Conservation (phyloP, 1,140 invertebrate genomes). For the Ceratina australensis region DNA sequence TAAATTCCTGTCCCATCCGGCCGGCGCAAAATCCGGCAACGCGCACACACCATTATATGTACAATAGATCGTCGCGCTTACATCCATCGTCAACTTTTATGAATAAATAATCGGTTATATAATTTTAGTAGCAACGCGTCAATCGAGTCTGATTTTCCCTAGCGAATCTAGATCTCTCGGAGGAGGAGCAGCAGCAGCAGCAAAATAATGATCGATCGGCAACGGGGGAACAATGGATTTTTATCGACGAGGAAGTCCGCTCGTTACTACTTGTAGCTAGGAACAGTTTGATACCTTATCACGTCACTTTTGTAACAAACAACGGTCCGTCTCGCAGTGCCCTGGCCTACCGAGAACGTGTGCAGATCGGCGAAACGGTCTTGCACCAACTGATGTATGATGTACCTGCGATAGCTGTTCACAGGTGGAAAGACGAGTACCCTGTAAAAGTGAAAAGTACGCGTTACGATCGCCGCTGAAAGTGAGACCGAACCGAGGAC, state of each 20-base stretch:
- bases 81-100: no score
- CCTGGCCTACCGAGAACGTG: slow-evolving; percentile 89
- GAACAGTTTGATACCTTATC: slow-evolving; percentile 68
- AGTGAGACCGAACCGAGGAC: slow-evolving; percentile 64
- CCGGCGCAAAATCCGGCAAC: no score
- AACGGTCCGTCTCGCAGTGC: slow-evolving; percentile 84
- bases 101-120: no score
- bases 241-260: not conserved
- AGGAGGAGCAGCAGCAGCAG: no score
- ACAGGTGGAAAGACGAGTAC: slow-evolving; percentile 90
- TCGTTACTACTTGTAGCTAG: slow-evolving; percentile 1
- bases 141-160: no score
- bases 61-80: no score
- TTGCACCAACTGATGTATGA: slow-evolving; percentile 88
- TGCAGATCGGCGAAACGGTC: slow-evolving; percentile 79
- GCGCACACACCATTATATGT: no score
- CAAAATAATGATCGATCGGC: not conserved
- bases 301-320: slow-evolving; percentile 82
- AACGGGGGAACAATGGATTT: not conserved
- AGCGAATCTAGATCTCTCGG: no score
- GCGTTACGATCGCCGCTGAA: slow-evolving; percentile 58
- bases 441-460: slow-evolving; percentile 77
- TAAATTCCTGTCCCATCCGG: no score
- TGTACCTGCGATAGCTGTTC: slow-evolving; percentile 87
- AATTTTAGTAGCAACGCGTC: no score